A percentile compares a stretch with the other conserved stretches of the same genome.
phyloP scores from a whole-genome alignment of 2,888 invertebrate species.

The Spicauda simplicius region DNA sequence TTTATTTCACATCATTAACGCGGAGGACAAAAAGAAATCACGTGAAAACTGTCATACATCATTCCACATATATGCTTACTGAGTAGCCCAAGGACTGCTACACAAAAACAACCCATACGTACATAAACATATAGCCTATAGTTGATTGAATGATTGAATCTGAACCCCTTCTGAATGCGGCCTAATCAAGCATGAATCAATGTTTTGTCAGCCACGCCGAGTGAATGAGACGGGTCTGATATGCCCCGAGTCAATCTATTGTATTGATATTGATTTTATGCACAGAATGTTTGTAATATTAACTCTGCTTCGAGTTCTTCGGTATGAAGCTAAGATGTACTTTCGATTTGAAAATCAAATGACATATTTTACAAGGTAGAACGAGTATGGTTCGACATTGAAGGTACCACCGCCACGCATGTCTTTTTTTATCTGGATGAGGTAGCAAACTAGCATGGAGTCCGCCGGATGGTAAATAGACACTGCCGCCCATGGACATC shows the following conservation, averaged over 20 bases:
- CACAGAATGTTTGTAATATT: neutral
- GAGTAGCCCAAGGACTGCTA: neutral
- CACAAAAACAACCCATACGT: slow-evolving; percentile 1
- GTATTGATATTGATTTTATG: slow-evolving; percentile 26
- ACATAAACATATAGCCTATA: slow-evolving; percentile 33
- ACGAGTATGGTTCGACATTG: too few relatives aligned
- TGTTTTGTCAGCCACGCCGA: slow-evolving; percentile 68
- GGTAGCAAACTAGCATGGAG: too few relatives aligned
- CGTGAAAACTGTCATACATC: slow-evolving; percentile 8
- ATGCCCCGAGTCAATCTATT: slow-evolving; percentile 29
- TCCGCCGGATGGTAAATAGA: too few relatives aligned
- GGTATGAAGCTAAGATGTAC: too few relatives aligned
- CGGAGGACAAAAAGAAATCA: slow-evolving; percentile 3
- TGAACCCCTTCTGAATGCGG: slow-evolving; percentile 49
- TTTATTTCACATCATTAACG: neutral
- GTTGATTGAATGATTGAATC: slow-evolving; percentile 62
- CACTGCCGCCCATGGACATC: too few relatives aligned
- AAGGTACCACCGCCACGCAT: too few relatives aligned
- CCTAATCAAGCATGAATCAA: slow-evolving; percentile 62
- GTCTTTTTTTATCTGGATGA: too few relatives aligned
- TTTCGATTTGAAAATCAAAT: too few relatives aligned
- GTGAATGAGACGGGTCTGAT: slow-evolving; percentile 35
- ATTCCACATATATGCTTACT: neutral
- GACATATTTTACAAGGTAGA: too few relatives aligned
- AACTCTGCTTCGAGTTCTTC: too few relatives aligned